Percentiles rank a stretch among this genome's conserved stretches.
Conservation (phyloP, 2,113 vertebrate genomes). For the Chroicocephalus ridibundus region DNA sequence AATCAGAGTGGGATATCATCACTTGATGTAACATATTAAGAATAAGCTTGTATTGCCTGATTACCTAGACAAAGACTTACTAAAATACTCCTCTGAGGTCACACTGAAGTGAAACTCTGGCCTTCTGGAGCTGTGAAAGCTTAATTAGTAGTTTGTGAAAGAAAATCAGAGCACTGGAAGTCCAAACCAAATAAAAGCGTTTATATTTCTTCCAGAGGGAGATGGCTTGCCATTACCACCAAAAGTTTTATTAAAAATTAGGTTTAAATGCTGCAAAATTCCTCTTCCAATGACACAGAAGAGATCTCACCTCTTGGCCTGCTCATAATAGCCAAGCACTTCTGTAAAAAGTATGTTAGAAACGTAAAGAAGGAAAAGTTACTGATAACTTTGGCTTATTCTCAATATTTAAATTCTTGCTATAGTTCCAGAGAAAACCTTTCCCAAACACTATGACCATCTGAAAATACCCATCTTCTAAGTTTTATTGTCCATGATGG, state of each 20-base stretch:
- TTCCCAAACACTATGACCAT: neutral
- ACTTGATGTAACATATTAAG: neutral
- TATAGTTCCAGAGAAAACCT: neutral
- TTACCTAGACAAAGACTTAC: slow-evolving; percentile 28
- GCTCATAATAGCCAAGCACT: neutral
- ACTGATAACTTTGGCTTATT: neutral
- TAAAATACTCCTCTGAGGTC: neutral
- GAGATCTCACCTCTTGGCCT: neutral
- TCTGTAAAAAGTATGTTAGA: neutral
- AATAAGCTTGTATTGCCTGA: neutral
- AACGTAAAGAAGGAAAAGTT: neutral
- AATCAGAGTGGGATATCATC: neutral
- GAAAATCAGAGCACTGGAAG: slow-evolving; percentile 36
- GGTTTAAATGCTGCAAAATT: slow-evolving; percentile 59
- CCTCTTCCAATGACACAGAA: neutral
- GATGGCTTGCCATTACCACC: neutral
- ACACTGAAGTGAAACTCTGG: neutral
- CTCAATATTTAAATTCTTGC: neutral
- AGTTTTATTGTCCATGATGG: neutral
- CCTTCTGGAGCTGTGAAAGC: neutral
- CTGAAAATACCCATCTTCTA: neutral
- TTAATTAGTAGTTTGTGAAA: slow-evolving; percentile 42
- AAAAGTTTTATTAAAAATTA: slow-evolving; percentile 56
- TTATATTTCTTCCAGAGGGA: neutral
- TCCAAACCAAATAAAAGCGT: neutral